Evolutionary conservation across 2,797 vertebrate species (phyloP).

Genomic region (Lutra lutra): DNA sequence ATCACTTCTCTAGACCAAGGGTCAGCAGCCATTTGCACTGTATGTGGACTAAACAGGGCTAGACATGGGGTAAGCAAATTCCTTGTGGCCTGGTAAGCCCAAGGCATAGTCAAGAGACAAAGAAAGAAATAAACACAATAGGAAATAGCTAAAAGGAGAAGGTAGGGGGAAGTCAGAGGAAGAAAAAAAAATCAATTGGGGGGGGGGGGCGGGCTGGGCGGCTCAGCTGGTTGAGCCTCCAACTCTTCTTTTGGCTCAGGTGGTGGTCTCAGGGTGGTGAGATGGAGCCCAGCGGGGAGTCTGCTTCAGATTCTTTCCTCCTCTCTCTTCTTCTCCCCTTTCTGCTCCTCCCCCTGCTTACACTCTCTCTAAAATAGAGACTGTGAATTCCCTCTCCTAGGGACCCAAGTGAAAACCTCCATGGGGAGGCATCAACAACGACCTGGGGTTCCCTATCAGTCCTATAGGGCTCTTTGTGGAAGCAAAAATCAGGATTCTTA

Average conservation of each 20-base stretch:
- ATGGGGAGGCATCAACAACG: not conserved
- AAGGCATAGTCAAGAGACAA: not conserved
- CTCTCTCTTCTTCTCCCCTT: not conserved
- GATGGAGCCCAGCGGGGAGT: not conserved
- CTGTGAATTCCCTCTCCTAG: not conserved
- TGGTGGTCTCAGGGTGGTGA: not conserved
- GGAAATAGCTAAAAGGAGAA: not conserved
- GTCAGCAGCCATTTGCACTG: not conserved
- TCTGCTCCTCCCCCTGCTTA: not conserved
- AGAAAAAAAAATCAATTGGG: not conserved
- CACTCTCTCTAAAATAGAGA: not conserved
- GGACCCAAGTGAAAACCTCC: not conserved
- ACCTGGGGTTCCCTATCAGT: not conserved
- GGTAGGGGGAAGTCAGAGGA: not conserved
- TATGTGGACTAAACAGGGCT: not conserved
- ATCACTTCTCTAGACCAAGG: slow-evolving; percentile 18
- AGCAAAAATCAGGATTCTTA: not conserved
- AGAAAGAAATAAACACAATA: not conserved
- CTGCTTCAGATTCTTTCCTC: not conserved
- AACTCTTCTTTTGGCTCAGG: not conserved
- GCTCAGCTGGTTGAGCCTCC: not conserved
- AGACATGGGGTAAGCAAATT: not conserved
- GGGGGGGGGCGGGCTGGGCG: not conserved
- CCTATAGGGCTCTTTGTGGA: not conserved
- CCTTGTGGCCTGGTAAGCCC: not conserved